Evolutionary conservation across 2,888 invertebrate species (phyloP).

Genomic region (Abrostola tripartita): DNA sequence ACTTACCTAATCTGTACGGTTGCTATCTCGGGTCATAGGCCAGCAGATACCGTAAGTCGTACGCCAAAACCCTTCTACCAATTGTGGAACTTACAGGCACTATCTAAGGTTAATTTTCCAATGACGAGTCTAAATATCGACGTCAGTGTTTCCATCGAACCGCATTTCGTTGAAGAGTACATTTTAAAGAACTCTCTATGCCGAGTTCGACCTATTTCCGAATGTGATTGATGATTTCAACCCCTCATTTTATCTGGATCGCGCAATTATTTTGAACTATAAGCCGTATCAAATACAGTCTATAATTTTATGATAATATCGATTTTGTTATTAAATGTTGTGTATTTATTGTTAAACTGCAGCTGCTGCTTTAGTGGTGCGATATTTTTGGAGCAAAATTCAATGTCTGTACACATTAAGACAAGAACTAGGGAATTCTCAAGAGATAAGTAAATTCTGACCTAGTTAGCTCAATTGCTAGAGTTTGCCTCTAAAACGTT

Average conservation of each 20-base stretch:
- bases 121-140: conserved; percentile 40
- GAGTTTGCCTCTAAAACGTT: conserved; percentile 57
- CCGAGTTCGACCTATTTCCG: conserved; percentile 72
- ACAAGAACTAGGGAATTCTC: conserved; percentile 51
- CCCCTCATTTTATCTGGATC: conserved; percentile 63
- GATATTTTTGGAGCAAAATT: conserved; percentile 51
- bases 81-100: conserved; percentile 60
- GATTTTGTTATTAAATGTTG: conserved; percentile 22
- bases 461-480: conserved; percentile 61
- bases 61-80: conserved; percentile 49
- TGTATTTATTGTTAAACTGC: conserved; percentile 34
- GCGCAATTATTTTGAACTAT: conserved; percentile 55
- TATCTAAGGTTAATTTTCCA: conserved; percentile 66
- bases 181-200: conserved; percentile 68
- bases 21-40: conserved; percentile 81
- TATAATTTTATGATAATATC: conserved; percentile 10
- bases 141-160: conserved; percentile 61
- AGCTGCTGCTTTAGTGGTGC: conserved; percentile 37
- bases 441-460: conserved; percentile 59
- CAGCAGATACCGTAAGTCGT: conserved; percentile 78
- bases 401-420: conserved; percentile 55
- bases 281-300: conserved; percentile 37
- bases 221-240: conserved; percentile 75
- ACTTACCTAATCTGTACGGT: conserved; percentile 76
- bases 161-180: conserved; percentile 61